Evolutionary conservation across 2,797 vertebrate species (phyloP), one percentile per base, ranked within the genome.

Genomic region (Falco cherrug): DNA sequence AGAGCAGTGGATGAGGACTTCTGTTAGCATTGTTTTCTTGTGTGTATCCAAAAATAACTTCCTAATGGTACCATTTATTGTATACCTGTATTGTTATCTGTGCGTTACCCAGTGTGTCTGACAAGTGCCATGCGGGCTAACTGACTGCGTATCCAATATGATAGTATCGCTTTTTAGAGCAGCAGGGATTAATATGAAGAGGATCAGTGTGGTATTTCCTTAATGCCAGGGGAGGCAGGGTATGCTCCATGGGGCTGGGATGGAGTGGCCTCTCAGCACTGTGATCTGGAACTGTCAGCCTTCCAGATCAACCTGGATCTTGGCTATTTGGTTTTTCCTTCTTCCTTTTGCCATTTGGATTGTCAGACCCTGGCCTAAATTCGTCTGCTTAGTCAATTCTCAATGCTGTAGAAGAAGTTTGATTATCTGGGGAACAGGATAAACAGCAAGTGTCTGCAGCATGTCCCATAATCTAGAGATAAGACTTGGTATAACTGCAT

Each of bases 151-250:
- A 26, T 16, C 13, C 24, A 31, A 1, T 53, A 21, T 11, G 20
- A 33, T 60, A 64, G 69, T 68, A 76, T 71, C 50, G 10, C 20
- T 70, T 84, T 90, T 63, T 64, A 73, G 61, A 86, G 73, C 57
- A 86, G 28, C 33, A 37, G 47, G 79, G 90, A 95, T 95, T 95
- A 95, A 78, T 78, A 48, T 28, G 79, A 90, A 75, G 85, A 93
- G 90, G 88, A 95, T 95, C 93, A 95, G 21, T 25, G 50, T 68
- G 93, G 60, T 87, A 91, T 95, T 95, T 93, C 78, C 67, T 93
- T 96, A 95, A 84, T 93, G 65, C 83, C 12, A 29, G 0, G n/a
- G 73, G 41, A 86, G 37, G 57, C 79, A 93, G 73, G 10, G 16
- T 78, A 20, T 50, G 26, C 61, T 91, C 57, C 18, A 14, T 80